These are phyloP conservation scores for Chrysomela aeneicollis DNA, from an alignment of 2,888 invertebrate genomes.

Conservation along the genomic window DNA sequence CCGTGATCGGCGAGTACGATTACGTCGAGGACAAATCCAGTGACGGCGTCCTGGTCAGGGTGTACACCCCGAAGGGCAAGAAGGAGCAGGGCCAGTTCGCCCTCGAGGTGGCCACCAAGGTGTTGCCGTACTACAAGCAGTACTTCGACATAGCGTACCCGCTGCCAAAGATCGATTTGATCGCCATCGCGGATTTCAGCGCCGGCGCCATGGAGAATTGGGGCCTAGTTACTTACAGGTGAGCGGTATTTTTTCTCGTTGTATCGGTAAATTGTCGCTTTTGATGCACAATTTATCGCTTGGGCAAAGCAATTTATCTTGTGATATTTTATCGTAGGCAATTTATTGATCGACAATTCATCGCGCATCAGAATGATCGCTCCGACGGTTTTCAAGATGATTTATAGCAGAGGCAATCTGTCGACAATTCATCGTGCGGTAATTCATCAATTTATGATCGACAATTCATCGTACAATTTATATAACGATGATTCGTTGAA, in stretches of 20 bases:
- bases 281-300: too few species aligned
- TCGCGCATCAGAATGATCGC: too few species aligned
- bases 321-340: too few species aligned
- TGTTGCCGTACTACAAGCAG: slow-evolving; percentile 91
- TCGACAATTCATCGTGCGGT: too few species aligned
- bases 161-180: slow-evolving; percentile 94
- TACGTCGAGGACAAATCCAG: slow-evolving; percentile 84
- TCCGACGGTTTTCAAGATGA: too few species aligned
- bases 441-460: too few species aligned
- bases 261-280: background rate
- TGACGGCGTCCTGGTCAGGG: slow-evolving; percentile 83
- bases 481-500: too few species aligned
- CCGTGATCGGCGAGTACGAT: slow-evolving; percentile 95
- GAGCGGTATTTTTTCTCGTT: slow-evolving; percentile 26
- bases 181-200: slow-evolving; percentile 95
- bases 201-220: slow-evolving; percentile 99
- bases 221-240: slow-evolving; percentile 88
- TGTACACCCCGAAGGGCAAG: slow-evolving; percentile 89
- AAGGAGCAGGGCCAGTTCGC: slow-evolving; percentile 93
- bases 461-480: too few species aligned
- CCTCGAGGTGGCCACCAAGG: slow-evolving; percentile 89
- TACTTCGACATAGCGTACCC: slow-evolving; percentile 96
- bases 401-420: too few species aligned
- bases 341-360: too few species aligned
- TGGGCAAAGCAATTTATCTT: too few species aligned